A percentile compares a stretch with the other conserved stretches of the same genome.
Evolutionary conservation across 1,140 invertebrate genomes (phyloP).

Genomic region (Steinernema khuongi): DNA sequence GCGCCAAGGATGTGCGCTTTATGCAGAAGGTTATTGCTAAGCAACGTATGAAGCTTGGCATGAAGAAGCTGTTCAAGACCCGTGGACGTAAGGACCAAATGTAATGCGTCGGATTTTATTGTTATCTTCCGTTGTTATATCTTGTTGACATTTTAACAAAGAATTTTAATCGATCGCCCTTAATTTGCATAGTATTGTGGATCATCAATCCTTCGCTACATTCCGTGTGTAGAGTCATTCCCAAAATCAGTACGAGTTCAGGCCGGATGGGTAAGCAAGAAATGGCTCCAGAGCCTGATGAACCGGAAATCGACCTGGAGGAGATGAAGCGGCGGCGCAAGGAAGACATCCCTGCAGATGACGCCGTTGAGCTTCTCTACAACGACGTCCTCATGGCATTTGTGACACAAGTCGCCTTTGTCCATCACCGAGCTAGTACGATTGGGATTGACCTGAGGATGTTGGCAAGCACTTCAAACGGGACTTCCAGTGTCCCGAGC

Average conservation of each 20-base stretch:
- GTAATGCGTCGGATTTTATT: not conserved
- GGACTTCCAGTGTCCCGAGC: too few species aligned
- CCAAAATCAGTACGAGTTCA: too few species aligned
- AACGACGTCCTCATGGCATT: not conserved
- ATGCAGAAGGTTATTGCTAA: slow-evolving; percentile 76
- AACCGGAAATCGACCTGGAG: not conserved
- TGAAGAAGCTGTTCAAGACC: slow-evolving; percentile 64
- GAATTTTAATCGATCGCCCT: too few species aligned
- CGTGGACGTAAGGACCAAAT: slow-evolving; percentile 21
- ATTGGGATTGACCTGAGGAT: not conserved
- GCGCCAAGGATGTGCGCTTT: slow-evolving; percentile 75
- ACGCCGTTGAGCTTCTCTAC: not conserved
- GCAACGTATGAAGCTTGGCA: slow-evolving; percentile 70
- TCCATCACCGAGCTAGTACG: not conserved
- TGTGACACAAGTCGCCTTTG: not conserved
- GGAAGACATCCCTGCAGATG: not conserved
- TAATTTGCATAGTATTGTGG: too few species aligned
- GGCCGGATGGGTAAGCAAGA: too few species aligned
- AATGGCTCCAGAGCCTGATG: not conserved
- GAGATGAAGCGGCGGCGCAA: not conserved
- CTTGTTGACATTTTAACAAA: not conserved
- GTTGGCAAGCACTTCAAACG: not conserved
- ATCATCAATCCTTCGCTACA: too few species aligned
- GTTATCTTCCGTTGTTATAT: not conserved
- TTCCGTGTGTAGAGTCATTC: too few species aligned